Base-by-base conservation (phyloP, 2,113 vertebrate species). In the Chamaea fasciata region DNA sequence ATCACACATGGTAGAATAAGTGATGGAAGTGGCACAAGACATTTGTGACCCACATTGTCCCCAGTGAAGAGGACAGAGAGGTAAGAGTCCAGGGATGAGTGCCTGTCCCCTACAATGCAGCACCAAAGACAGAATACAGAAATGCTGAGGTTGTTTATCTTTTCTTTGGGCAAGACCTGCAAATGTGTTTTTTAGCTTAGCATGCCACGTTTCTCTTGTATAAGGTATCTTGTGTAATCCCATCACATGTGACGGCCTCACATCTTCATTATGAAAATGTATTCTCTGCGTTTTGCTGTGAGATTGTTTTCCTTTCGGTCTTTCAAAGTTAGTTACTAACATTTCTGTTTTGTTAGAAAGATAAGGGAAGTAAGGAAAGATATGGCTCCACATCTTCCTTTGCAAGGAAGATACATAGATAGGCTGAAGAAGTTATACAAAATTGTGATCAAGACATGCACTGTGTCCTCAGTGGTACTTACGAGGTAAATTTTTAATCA, bases 401-500 rank as follows among this genome's bases (percentile, higher is more conserved):
- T 74, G 41, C 59, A 84, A 94, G 55, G 35, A 85, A 59, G 53
- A 73, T 75, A 57, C 0, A 1, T 33, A 68, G 35, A 42, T 46
- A 70, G 37, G 22, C 88, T 93, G 69, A 53, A 82, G 81, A 85
- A 90, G 86, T 79, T 80, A 26, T 52, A n/a, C 71, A 84, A 35
- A 96, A 81, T 46, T 83, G 44, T 94, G 83, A 76, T 87, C 87
- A 92, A 95, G 80, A 92, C 93, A 90, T 90, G 77, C 76, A 59
- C 35, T 64, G 17, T 94, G 78, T 91, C 90, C 93, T 94, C 91
- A 92, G 47, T 75, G 30, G 60, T 95, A 77, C 69, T 83, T 92
- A 84, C 94, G 90, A 83, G 94, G 74, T 96, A 95, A 93, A 96
- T 89, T 97, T 97, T 96, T 96, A 97, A 96, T 97, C 90, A 95